These are phyloP conservation scores for Aldrovandia affinis DNA, from an alignment of 2,797 vertebrate genomes.

Conservation along the genomic window DNA sequence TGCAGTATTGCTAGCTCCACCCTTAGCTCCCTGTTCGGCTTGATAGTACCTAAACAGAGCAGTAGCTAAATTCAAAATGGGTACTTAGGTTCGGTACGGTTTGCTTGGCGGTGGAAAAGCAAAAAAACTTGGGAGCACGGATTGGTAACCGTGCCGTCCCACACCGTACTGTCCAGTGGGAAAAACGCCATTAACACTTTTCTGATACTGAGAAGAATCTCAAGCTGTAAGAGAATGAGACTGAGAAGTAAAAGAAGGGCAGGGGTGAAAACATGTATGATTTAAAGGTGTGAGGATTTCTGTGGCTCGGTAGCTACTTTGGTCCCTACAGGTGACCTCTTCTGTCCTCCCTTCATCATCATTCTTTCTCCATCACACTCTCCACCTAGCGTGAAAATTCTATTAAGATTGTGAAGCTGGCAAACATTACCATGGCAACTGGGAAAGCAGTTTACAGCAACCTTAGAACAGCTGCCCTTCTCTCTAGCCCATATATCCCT, in stretches of 20 bases:
- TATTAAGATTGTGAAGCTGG: conserved; percentile 65
- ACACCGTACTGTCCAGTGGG: no score
- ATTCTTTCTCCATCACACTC: conserved; percentile 64
- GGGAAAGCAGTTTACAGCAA: conserved; percentile 60
- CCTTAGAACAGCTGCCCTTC: conserved; percentile 53
- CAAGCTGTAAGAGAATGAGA: not conserved
- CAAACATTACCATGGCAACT: conserved; percentile 73
- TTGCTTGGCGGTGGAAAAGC: no score
- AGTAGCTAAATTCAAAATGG: no score
- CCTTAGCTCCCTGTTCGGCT: no score
- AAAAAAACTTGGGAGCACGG: no score
- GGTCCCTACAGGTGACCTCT: conserved; percentile 50
- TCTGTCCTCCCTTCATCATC: conserved; percentile 61
- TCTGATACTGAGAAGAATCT: not conserved
- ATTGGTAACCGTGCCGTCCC: no score
- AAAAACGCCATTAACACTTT: no score
- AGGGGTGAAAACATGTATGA: not conserved
- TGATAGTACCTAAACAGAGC: no score
- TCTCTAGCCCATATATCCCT: conserved; percentile 28
- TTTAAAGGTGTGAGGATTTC: not conserved
- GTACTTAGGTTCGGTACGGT: no score
- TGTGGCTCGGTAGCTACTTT: conserved; percentile 2
- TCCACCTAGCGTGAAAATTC: conserved; percentile 62
- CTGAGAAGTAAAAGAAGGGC: not conserved
- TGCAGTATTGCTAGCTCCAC: no score